Percentiles rank a stretch among this genome's conserved stretches.
Conservation (phyloP, 2,797 vertebrate genomes). For the Enteromius radiatus region DNA sequence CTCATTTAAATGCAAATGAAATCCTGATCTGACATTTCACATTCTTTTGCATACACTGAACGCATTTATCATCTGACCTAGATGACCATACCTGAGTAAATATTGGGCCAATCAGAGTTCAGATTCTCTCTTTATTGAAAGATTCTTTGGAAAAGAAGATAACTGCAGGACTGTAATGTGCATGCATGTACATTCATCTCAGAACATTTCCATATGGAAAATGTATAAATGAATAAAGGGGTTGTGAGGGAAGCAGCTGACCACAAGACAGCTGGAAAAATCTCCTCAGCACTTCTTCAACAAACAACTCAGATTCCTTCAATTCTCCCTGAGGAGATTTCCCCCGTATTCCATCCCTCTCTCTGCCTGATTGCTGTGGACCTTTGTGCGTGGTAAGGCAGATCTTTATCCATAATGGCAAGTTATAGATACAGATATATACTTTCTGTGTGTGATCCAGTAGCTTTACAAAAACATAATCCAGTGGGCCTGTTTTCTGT, state of each 20-base stretch:
- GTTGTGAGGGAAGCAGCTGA: constrained; percentile 32
- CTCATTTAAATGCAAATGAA: neutral
- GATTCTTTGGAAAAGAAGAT: neutral
- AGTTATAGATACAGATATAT: neutral
- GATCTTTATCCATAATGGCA: constrained; percentile 18
- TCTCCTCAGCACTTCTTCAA: constrained; percentile 57
- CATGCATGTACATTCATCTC: constrained; percentile 45
- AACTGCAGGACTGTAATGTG: constrained; percentile 17
- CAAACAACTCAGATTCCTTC: constrained; percentile 53
- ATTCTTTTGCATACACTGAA: constrained; percentile 2
- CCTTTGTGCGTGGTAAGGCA: neutral
- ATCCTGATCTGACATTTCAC: constrained; percentile 3
- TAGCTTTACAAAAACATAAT: neutral
- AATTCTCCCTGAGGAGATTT: constrained; percentile 46
- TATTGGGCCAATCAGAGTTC: neutral
- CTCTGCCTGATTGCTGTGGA: constrained; percentile 30
- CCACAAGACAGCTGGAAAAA: constrained; percentile 63
- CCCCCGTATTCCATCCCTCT: constrained; percentile 34
- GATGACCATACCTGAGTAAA: constrained; percentile 10
- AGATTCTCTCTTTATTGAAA: constrained; percentile 2
- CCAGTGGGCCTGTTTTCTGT: neutral
- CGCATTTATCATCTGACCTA: neutral
- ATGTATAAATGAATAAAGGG: constrained; percentile 54
- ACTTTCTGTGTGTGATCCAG: neutral
- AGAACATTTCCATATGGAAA: constrained; percentile 62